A percentile compares a stretch with the other conserved stretches of the same genome.
Conservation (phyloP, 92 coral and sea anemone genomes). For the Hydrozoanthus gracilis region DNA sequence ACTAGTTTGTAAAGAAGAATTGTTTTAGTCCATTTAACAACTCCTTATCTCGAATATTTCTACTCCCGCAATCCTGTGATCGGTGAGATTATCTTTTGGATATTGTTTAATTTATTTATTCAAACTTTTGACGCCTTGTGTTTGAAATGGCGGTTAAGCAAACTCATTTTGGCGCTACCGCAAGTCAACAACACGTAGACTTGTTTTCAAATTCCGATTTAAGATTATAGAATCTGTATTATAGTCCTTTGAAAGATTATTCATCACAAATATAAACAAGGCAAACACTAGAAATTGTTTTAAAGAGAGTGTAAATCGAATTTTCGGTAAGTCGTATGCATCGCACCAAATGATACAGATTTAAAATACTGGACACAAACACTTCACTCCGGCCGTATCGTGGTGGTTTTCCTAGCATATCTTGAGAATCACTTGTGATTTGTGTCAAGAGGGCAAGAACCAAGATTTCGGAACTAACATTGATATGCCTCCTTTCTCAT, state of each 20-base stretch:
- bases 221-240: conserved; percentile 38
- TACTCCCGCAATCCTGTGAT: conserved; percentile 48
- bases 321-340: conserved; percentile 17
- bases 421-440: conserved; percentile 19
- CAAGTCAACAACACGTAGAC: conserved; percentile 40
- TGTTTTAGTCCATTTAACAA: conserved; percentile 59
- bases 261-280: conserved; percentile 45
- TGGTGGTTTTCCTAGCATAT: background rate
- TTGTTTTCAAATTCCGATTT: conserved; percentile 47
- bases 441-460: conserved; percentile 33
- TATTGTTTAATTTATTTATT: conserved; percentile 49
- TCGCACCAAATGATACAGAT: background rate
- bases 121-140: conserved; percentile 47
- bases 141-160: conserved; percentile 47
- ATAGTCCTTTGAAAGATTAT: conserved; percentile 26
- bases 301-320: conserved; percentile 50
- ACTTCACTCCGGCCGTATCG: conserved; percentile 25
- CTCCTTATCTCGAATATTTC: conserved; percentile 67
- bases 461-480: conserved; percentile 18
- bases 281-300: conserved; percentile 41
- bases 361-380: conserved; percentile 9
- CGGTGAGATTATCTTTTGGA: conserved; percentile 36
- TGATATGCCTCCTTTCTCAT: conserved; percentile 41
- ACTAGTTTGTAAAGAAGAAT: conserved; percentile 47
- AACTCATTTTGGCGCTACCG: conserved; percentile 39